A percentile compares a stretch with the other conserved stretches of the same genome.
These are phyloP conservation scores for Lasioglossum malachurum DNA, from an alignment of 2,888 invertebrate species.

Conservation along the genomic window DNA sequence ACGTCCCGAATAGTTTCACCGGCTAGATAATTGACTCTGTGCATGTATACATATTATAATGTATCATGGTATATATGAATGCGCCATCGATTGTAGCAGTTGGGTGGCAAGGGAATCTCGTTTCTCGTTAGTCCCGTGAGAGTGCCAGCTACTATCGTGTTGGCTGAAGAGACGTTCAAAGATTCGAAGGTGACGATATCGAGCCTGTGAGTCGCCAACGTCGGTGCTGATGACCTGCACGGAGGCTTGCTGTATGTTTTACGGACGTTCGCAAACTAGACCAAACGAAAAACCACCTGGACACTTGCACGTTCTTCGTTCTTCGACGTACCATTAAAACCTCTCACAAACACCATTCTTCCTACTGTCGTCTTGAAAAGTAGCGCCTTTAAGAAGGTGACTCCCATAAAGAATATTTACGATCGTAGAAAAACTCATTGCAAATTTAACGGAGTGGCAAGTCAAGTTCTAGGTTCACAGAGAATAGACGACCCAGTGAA, in stretches of 20 bases:
- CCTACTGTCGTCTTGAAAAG: not conserved
- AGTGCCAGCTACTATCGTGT: constrained; percentile 67
- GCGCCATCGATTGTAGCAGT: constrained; percentile 73
- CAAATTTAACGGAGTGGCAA: not conserved
- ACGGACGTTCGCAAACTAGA: constrained; percentile 43
- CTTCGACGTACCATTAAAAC: not conserved
- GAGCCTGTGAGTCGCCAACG: constrained; percentile 65
- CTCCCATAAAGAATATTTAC: not conserved
- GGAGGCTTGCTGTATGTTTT: constrained; percentile 41
- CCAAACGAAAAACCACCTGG: constrained; percentile 14
- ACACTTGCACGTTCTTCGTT: constrained; percentile 5
- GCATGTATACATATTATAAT: constrained; percentile 33
- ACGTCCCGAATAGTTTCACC: constrained; percentile 34
- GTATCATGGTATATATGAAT: constrained; percentile 45
- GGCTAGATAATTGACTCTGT: constrained; percentile 39
- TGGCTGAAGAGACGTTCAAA: constrained; percentile 68
- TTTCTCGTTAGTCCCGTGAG: constrained; percentile 78
- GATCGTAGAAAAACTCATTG: not conserved
- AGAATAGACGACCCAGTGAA: not conserved
- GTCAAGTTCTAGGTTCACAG: not conserved
- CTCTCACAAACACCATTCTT: not conserved
- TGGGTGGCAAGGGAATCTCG: constrained; percentile 81
- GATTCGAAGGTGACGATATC: constrained; percentile 78
- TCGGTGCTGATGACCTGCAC: constrained; percentile 72
- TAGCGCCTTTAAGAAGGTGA: not conserved